A percentile compares a stretch with the other conserved stretches of the same genome.
phyloP scores from a whole-genome alignment of 2,888 invertebrate species.

The Hirtodrosophila cameraria region DNA sequence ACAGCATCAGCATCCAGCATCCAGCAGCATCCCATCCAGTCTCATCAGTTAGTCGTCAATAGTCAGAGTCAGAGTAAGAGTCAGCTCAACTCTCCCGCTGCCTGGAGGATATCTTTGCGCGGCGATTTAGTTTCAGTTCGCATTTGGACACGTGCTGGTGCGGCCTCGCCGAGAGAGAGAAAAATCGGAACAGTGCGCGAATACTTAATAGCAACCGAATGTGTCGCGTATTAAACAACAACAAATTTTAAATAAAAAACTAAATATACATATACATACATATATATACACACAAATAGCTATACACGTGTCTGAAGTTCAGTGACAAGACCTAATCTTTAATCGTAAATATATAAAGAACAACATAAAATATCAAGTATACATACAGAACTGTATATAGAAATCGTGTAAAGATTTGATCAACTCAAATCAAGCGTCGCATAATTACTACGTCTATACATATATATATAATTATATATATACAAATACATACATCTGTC shows the following conservation, averaged over 20 bases:
- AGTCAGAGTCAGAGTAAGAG: conserved; percentile 51
- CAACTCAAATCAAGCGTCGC: conserved; percentile 42
- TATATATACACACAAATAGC: conserved; percentile 6
- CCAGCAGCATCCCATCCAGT: conserved; percentile 52
- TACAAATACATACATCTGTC: conserved; percentile 43
- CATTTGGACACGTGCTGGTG: conserved; percentile 76
- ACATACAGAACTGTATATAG: conserved; percentile 27
- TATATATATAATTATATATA: conserved; percentile 9
- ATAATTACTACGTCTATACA: conserved; percentile 42
- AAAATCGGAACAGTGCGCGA: conserved; percentile 41
- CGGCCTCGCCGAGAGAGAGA: conserved; percentile 69
- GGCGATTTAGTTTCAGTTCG: conserved; percentile 74
- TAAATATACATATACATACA: conserved; percentile 12
- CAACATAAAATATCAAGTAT: conserved; percentile 30
- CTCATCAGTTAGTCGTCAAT: conserved; percentile 46
- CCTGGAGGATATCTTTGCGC: conserved; percentile 74
- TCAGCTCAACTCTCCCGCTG: conserved; percentile 61
- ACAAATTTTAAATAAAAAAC: conserved; percentile 20
- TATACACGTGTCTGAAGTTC: conserved; percentile 69
- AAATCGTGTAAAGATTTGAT: conserved; percentile 57
- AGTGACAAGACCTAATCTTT: conserved; percentile 61
- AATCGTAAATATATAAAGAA: conserved; percentile 14
- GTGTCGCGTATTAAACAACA: conserved; percentile 43
- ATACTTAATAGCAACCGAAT: conserved; percentile 39
- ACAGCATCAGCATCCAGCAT: conserved; percentile 34